Conservation (phyloP, 2,113 vertebrate species). For the Grus americana region DNA sequence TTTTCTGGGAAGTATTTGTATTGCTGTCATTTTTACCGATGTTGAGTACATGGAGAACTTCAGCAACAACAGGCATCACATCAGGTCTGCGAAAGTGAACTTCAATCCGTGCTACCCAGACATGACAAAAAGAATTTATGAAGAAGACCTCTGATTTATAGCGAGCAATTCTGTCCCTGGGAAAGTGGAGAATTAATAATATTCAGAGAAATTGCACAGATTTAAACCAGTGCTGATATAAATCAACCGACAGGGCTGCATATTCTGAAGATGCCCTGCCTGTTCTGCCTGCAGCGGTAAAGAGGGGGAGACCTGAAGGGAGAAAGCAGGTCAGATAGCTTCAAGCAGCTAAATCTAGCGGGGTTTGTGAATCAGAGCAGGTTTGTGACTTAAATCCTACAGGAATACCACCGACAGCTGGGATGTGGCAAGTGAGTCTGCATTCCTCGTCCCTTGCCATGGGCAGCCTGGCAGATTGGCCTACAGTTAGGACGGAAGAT, state of each 20-base stretch:
- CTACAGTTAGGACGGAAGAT: not conserved
- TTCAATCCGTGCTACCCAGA: not conserved
- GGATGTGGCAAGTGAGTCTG: not conserved
- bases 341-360: not conserved
- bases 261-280: not conserved
- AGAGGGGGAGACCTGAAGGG: not conserved
- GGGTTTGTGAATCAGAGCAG: not conserved
- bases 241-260: not conserved
- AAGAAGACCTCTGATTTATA: not conserved
- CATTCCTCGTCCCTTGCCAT: not conserved
- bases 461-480: not conserved
- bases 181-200: slow-evolving; percentile 26
- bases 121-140: not conserved
- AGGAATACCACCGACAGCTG: not conserved
- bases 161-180: not conserved
- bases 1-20: not conserved
- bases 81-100: not conserved
- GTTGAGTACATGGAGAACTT: not conserved
- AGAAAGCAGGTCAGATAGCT: not conserved
- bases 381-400: not conserved
- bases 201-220: not conserved
- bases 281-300: not conserved
- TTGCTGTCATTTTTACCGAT: not conserved
- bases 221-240: not conserved
- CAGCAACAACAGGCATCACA: not conserved